Percentiles rank a stretch among this genome's conserved stretches.
Conservation (phyloP, 2,797 vertebrate species). For the Morelia viridis region DNA sequence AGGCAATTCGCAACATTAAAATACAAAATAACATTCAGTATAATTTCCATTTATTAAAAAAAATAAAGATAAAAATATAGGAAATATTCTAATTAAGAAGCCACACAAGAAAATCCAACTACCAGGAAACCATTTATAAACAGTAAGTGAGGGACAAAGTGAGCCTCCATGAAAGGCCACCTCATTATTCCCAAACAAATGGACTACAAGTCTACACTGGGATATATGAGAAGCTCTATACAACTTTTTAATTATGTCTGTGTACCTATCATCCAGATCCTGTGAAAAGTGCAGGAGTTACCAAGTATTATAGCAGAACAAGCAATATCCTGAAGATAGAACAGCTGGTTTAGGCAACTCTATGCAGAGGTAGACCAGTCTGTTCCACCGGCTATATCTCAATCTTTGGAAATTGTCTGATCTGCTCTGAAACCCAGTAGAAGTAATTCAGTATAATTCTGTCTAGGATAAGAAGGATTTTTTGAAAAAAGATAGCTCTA, state of each 20-base stretch:
- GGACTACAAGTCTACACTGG: no score
- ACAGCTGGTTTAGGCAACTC: not conserved
- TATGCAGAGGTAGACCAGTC: not conserved
- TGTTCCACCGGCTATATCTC: not conserved
- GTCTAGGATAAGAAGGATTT: not conserved
- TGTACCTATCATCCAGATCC: not conserved
- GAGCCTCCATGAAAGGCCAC: not conserved
- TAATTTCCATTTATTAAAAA: no score
- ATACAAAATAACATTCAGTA: not conserved
- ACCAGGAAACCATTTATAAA: not conserved
- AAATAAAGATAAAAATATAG: not conserved
- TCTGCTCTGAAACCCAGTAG: not conserved
- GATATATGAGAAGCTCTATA: not conserved
- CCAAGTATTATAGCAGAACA: not conserved
- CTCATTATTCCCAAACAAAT: no score
- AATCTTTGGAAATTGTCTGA: not conserved
- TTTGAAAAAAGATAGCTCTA: not conserved
- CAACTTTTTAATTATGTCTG: not conserved
- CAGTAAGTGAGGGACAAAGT: not conserved
- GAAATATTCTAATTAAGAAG: not conserved
- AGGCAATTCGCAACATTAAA: not conserved
- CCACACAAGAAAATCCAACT: not conserved
- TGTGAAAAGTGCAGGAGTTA: not conserved
- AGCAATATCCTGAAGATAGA: not conserved
- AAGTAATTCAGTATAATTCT: not conserved